Conservation (phyloP, 2,888 invertebrate genomes). For the Acrocera orbiculus region DNA sequence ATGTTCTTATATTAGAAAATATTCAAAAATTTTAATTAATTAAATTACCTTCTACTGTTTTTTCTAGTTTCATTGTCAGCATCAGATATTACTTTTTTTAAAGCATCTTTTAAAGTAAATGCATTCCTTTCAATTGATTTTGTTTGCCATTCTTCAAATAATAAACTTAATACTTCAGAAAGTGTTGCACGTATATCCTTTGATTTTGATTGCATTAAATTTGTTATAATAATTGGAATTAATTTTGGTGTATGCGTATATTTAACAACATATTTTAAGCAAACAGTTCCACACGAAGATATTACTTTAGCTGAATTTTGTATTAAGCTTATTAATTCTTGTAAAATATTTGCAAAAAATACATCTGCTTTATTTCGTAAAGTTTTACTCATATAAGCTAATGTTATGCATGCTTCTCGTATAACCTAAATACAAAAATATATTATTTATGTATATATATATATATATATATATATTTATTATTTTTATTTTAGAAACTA, state of each 20-base stretch:
- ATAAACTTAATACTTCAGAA: constrained; percentile 67
- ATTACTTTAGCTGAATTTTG: constrained; percentile 94
- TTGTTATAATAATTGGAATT: constrained; percentile 58
- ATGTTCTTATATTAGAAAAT: too few relatives aligned
- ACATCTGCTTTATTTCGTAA: constrained; percentile 69
- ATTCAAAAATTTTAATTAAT: too few relatives aligned
- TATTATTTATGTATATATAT: too few relatives aligned
- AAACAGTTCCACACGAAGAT: constrained; percentile 71
- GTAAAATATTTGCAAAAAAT: constrained; percentile 67
- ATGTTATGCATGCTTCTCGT: constrained; percentile 86
- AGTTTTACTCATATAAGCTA: constrained; percentile 78
- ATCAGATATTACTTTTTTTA: constrained; percentile 76
- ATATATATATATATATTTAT: neutral
- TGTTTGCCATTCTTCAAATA: constrained; percentile 78
- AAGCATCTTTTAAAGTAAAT: constrained; percentile 57
- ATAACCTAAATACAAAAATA: constrained; percentile 34
- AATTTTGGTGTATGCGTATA: constrained; percentile 65
- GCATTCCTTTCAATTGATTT: constrained; percentile 67
- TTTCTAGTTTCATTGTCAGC: constrained; percentile 82
- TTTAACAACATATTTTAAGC: constrained; percentile 74
- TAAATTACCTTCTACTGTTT: constrained; percentile 63
- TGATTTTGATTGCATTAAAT: constrained; percentile 66
- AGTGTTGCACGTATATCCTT: constrained; percentile 67
- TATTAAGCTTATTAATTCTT: constrained; percentile 71
- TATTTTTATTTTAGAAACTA: neutral